A percentile compares a stretch with the other conserved stretches of the same genome.
These are phyloP conservation scores for Caenorhabditis latens DNA, from an alignment of 1,140 invertebrate species.

Conservation along the genomic window DNA sequence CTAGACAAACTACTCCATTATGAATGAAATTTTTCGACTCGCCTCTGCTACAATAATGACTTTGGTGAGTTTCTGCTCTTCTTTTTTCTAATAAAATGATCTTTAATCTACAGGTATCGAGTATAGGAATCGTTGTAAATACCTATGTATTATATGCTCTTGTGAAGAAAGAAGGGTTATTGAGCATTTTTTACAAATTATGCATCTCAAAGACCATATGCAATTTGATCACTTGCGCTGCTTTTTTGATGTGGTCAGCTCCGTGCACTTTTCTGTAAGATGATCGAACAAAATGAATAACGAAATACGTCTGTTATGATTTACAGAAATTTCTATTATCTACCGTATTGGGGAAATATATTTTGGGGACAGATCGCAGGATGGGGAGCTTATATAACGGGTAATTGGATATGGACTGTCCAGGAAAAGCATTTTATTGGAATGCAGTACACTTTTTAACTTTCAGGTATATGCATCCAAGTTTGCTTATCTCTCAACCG, in stretches of 20 bases:
- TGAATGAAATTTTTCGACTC: conserved; percentile 46
- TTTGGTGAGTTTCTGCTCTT: neutral
- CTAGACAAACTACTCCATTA: conserved; percentile 1
- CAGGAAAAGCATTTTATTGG: no score
- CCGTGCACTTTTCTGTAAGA: conserved; percentile 15
- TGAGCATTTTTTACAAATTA: conserved; percentile 4
- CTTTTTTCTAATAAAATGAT: neutral
- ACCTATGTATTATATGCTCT: neutral
- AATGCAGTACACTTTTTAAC: neutral
- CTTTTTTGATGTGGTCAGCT: conserved; percentile 37
- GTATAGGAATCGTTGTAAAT: neutral
- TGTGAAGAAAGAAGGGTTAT: neutral
- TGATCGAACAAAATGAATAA: neutral
- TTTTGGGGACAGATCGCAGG: conserved; percentile 43
- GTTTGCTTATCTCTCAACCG: conserved; percentile 24
- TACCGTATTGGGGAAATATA: conserved; percentile 22
- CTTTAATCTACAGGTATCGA: conserved; percentile 10
- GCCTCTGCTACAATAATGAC: conserved; percentile 4
- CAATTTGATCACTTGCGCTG: conserved; percentile 27
- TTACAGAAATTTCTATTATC: conserved; percentile 26
- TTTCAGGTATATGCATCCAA: conserved; percentile 8
- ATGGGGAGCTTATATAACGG: conserved; percentile 27
- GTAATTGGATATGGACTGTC: neutral
- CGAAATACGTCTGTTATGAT: neutral
- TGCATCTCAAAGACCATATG: conserved; percentile 44